Base-by-base conservation (phyloP, 2,888 invertebrate genomes). In the Tipula vernalis region DNA sequence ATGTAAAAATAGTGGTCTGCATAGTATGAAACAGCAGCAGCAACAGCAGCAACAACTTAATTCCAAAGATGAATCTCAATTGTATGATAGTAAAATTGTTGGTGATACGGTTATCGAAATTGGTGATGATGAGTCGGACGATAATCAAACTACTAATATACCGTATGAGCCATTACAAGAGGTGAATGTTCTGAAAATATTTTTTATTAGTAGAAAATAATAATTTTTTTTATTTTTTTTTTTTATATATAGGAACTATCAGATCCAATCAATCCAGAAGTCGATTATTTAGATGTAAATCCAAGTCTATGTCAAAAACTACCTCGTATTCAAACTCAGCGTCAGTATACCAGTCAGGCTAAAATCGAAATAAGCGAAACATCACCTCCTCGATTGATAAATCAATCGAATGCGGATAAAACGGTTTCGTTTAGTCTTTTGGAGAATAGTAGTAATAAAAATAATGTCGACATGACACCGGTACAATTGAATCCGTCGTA, bases 61-160 rank as follows among this genome's bases (percentile, higher is more conserved):
- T 51, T 15, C 57, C 18, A 85, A 86, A 86, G 86, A 51, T 4
- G 86, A 51, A 86, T 51, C 86, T 28, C 86, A 44, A 51, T 57
- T 57, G 41, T 88, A 88, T 47, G 88, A 87, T 84, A 90, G 91
- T 89, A 91, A 91, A 89, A 89, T 91, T 89, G 71, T 71, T 12
- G 90, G 91, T 88, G 92, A 92, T 89, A 92, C 91, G 89, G 91
- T 92, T 88, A 92, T 92, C 88, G 92, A 92, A 89, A 91, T 92
- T 88, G 91, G 90, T 87, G 92, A 92, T 88, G 89, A 90, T 87
- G 88, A 87, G 44, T 91, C 91, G 89, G 89, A 89, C 86, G 88
- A 88, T 84, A 87, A 86, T 41, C 86, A 87, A 44, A 87, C 86
- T 86, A 87, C 86, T 86, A 39, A 87, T 12, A 51, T 87, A 28